Conservation (phyloP, 2,888 invertebrate genomes). For the Nemurella pictetii region DNA sequence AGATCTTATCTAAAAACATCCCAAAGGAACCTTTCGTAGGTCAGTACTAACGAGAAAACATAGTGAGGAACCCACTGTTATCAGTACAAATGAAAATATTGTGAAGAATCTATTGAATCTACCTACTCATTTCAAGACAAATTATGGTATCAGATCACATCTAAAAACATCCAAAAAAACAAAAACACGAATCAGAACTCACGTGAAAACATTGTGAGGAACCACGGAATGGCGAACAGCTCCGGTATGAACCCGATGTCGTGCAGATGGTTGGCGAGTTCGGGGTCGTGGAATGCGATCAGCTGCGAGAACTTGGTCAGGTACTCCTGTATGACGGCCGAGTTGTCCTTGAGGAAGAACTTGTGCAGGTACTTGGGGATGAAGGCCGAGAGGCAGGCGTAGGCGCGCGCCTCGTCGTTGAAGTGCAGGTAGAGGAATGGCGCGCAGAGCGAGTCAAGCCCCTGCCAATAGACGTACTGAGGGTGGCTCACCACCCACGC, state of each 20-base stretch:
- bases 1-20: too few relatives aligned
- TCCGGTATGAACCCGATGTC: slow-evolving; percentile 95
- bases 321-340: slow-evolving; percentile 95
- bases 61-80: too few relatives aligned
- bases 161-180: background rate
- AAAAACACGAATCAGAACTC: too few relatives aligned
- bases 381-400: slow-evolving; percentile 91
- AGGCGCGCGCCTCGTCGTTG: slow-evolving; percentile 94
- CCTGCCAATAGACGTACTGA: slow-evolving; percentile 99
- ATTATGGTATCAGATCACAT: too few relatives aligned
- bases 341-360: slow-evolving; percentile 97
- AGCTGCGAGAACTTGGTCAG: slow-evolving; percentile 95
- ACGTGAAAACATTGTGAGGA: slow-evolving; percentile 98
- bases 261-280: slow-evolving; percentile 85
- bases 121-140: too few relatives aligned
- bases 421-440: slow-evolving; percentile 97
- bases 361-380: slow-evolving; percentile 95
- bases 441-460: slow-evolving; percentile 95
- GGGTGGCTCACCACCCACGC: slow-evolving; percentile 95
- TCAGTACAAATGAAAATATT: too few relatives aligned
- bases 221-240: slow-evolving; percentile 98
- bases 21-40: too few relatives aligned
- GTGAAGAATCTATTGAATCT: too few relatives aligned
- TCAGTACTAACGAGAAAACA: too few relatives aligned
- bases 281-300: slow-evolving; percentile 93